Evolutionary conservation across 2,888 invertebrate species (phyloP).

Genomic region (Tenthredo distinguenda): DNA sequence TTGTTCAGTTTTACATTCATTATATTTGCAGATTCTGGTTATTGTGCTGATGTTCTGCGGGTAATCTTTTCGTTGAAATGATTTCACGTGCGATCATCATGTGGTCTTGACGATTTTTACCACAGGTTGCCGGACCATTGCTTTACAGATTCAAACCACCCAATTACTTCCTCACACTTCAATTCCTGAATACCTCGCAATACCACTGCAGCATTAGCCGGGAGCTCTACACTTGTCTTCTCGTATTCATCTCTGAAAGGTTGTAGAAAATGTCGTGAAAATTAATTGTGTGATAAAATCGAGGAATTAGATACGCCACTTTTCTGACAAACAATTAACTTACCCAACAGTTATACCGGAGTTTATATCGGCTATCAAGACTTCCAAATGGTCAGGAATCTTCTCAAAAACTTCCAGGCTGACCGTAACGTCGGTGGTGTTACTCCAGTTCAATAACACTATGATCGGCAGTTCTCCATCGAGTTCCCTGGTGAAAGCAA

Average conservation of each 20-base stretch:
- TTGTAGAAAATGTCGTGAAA: neutral
- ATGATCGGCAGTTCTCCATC: neutral
- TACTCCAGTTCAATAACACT: constrained; percentile 34
- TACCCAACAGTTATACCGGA: constrained; percentile 48
- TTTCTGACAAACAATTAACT: neutral
- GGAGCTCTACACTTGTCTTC: constrained; percentile 9
- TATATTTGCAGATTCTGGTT: neutral
- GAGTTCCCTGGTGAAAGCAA: constrained; percentile 58
- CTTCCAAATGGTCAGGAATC: constrained; percentile 29
- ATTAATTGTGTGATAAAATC: neutral
- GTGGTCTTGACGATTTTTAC: no score
- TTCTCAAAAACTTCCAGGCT: constrained; percentile 18
- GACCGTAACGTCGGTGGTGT: neutral
- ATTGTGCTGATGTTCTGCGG: no score
- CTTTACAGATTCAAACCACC: no score
- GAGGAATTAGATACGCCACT: neutral
- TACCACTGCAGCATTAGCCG: constrained; percentile 35
- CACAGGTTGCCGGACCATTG: no score
- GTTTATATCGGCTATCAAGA: constrained; percentile 56
- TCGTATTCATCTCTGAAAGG: neutral
- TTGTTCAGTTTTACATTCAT: neutral
- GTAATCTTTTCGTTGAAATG: no score
- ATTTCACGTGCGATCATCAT: no score
- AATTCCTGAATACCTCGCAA: neutral
- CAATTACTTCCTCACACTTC: neutral